A percentile compares a stretch with the other conserved stretches of the same genome.
These are phyloP conservation scores for Ahaetulla prasina DNA, from an alignment of 2,113 vertebrate genomes.

Conservation along the genomic window DNA sequence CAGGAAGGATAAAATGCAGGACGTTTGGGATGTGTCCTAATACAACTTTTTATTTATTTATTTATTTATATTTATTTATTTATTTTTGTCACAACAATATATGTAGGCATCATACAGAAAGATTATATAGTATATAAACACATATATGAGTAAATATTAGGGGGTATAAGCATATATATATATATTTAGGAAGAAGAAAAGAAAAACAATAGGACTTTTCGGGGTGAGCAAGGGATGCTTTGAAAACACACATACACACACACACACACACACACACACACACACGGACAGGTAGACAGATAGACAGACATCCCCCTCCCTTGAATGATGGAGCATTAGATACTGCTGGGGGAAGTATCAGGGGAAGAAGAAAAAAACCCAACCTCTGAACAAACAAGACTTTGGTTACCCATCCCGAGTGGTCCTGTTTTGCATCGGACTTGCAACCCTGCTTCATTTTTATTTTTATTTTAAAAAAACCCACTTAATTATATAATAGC, in stretches of 20 bases:
- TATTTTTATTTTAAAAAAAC: no score
- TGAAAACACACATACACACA: not conserved
- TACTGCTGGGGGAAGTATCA: slow-evolving; percentile 27
- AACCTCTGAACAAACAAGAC: not conserved
- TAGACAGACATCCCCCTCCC: not conserved
- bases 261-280: no score
- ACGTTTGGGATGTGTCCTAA: accelerated
- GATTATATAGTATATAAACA: no score
- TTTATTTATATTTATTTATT: no score
- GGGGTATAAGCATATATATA: no score
- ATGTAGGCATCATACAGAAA: no score
- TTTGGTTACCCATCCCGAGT: not conserved
- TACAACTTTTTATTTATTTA: no score
- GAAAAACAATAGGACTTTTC: no score
- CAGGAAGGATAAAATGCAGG: not conserved
- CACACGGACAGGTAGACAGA: not conserved
- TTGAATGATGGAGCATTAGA: slow-evolving; percentile 16
- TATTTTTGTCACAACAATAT: no score
- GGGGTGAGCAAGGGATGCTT: not conserved
- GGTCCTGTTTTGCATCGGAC: not conserved
- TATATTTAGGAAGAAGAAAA: no score
- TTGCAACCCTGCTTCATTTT: accelerated
- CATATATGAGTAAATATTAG: no score
- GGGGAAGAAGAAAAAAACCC: not conserved
- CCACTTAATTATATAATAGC: accelerated